Conservation (phyloP, 2,888 invertebrate genomes). For the Drosophila leonis region DNA sequence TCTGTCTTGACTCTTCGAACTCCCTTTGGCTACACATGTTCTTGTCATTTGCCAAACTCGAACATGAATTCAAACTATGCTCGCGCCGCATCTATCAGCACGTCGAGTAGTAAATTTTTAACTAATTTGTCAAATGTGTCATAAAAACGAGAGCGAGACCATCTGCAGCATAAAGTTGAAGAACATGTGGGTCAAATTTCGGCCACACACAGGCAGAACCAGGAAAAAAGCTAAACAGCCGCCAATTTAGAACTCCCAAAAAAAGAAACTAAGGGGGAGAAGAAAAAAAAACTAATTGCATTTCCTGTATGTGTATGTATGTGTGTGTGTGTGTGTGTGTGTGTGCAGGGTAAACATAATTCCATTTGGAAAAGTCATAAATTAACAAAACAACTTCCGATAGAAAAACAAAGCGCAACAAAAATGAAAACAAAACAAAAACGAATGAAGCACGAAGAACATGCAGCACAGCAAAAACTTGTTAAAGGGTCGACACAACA, state of each 20-base stretch:
- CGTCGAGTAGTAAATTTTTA: slow-evolving; percentile 62
- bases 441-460: slow-evolving; percentile 61
- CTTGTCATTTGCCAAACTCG: slow-evolving; percentile 15
- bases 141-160: slow-evolving; percentile 48
- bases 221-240: slow-evolving; percentile 19
- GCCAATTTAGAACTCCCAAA: slow-evolving; percentile 42
- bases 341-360: slow-evolving; percentile 57
- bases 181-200: slow-evolving; percentile 55
- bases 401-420: slow-evolving; percentile 56
- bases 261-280: background rate
- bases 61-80: slow-evolving; percentile 21
- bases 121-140: slow-evolving; percentile 77
- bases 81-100: slow-evolving; percentile 43
- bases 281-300: slow-evolving; percentile 71
- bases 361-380: slow-evolving; percentile 70
- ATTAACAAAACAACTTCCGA: slow-evolving; percentile 80
- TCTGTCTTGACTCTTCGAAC: background rate
- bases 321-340: slow-evolving; percentile 40
- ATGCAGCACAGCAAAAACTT: slow-evolving; percentile 48
- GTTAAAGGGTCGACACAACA: slow-evolving; percentile 61
- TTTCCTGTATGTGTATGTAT: slow-evolving; percentile 66
- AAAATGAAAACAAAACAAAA: slow-evolving; percentile 27
- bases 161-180: slow-evolving; percentile 28
- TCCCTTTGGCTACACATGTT: slow-evolving; percentile 15
- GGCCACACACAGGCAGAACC: slow-evolving; percentile 31